Percentiles rank a stretch among this genome's conserved stretches.
Conservation (phyloP, 2,797 vertebrate genomes). For the Picus viridis region DNA sequence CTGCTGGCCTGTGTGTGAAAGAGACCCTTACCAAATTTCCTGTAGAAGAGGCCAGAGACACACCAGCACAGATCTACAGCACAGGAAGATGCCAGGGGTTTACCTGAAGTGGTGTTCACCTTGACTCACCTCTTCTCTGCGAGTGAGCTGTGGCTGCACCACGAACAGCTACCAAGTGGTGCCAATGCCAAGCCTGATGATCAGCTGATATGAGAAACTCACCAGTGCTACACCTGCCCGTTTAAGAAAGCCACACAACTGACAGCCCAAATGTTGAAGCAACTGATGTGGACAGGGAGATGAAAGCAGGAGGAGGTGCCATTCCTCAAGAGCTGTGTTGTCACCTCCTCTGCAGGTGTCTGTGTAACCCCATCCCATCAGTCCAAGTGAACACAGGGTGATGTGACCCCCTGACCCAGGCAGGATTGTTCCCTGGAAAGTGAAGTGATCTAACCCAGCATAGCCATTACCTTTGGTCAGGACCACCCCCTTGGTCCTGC, state of each 20-base stretch:
- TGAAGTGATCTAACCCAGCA: background rate
- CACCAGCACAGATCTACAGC: background rate
- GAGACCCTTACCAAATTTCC: background rate
- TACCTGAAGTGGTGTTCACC: background rate
- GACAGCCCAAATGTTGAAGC: background rate
- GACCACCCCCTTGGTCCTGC: background rate
- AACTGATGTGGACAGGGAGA: background rate
- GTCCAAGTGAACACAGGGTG: too few relatives aligned
- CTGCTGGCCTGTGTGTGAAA: background rate
- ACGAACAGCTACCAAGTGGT: background rate
- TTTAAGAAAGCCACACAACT: background rate
- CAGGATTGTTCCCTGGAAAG: background rate
- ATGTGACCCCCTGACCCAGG: background rate
- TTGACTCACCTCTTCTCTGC: background rate
- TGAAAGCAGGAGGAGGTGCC: background rate
- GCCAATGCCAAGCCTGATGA: background rate
- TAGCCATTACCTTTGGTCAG: background rate
- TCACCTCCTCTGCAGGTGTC: background rate
- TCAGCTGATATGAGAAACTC: background rate
- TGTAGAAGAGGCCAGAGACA: too few relatives aligned
- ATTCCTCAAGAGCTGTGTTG: background rate
- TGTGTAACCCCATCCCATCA: background rate
- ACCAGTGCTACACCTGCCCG: background rate
- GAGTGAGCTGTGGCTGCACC: background rate
- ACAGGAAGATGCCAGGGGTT: background rate